Percentiles rank a stretch among this genome's conserved stretches.
Conservation (phyloP, 1,140 invertebrate genomes). For the Aphelinus certus region DNA sequence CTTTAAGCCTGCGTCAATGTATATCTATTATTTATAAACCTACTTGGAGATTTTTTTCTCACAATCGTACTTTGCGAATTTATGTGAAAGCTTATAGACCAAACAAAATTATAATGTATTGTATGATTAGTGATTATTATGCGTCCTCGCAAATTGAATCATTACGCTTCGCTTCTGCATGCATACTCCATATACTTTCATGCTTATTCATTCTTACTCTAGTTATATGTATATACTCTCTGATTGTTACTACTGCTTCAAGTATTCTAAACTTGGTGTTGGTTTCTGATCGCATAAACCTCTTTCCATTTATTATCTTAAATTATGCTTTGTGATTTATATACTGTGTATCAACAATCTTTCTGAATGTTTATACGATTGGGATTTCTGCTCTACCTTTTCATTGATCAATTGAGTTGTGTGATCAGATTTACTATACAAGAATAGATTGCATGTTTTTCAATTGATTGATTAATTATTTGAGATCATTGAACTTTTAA, state of each 20-base stretch:
- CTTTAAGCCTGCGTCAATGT: constrained; percentile 35
- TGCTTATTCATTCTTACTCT: constrained; percentile 11
- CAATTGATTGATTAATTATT: too few relatives aligned
- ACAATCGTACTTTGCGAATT: constrained; percentile 22
- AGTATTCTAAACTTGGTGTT: too few relatives aligned
- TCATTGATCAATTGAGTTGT: too few relatives aligned
- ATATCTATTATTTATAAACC: constrained; percentile 29
- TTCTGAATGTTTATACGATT: too few relatives aligned
- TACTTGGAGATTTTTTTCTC: neutral
- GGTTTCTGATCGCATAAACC: too few relatives aligned
- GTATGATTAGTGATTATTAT: constrained; percentile 23
- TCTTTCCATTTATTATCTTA: neutral
- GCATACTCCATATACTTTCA: constrained; percentile 39
- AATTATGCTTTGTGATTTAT: constrained; percentile 8
- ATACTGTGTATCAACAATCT: neutral
- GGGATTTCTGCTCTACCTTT: too few relatives aligned
- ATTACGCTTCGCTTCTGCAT: constrained; percentile 49
- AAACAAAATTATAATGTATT: constrained; percentile 14
- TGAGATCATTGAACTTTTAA: too few relatives aligned
- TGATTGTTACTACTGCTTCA: too few relatives aligned
- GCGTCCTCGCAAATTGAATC: constrained; percentile 30
- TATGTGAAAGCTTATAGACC: neutral
- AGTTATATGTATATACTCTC: too few relatives aligned
- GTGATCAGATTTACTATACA: too few relatives aligned
- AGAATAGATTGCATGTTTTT: too few relatives aligned